Percentiles rank a stretch among this genome's conserved stretches.
Conservation (phyloP, 1,140 invertebrate genomes). For the Drosophila littoralis region DNA sequence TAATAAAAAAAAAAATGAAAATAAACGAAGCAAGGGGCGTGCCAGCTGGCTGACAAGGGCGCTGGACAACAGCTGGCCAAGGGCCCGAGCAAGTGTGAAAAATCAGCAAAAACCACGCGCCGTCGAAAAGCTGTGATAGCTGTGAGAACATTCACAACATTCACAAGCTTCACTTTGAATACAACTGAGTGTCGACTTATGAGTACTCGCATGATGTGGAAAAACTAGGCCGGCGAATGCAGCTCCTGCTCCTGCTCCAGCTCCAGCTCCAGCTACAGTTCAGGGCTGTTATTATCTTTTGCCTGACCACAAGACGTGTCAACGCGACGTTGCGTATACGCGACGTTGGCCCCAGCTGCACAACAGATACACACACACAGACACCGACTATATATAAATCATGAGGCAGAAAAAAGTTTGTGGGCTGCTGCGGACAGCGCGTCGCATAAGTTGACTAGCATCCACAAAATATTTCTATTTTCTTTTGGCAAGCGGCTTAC, state of each 20-base stretch:
- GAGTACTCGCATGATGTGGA: conserved; percentile 9
- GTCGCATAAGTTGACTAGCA: conserved; percentile 40
- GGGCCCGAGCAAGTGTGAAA: conserved; percentile 65
- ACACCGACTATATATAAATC: conserved; percentile 63
- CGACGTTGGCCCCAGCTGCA: conserved; percentile 30
- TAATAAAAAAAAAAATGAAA: conserved; percentile 60
- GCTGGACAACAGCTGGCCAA: conserved; percentile 51
- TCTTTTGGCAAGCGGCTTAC: conserved; percentile 61
- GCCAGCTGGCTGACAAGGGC: conserved; percentile 58
- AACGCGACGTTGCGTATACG: conserved; percentile 55
- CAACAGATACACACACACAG: conserved; percentile 16
- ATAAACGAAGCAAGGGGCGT: conserved; percentile 27
- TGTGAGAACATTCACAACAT: conserved; percentile 11
- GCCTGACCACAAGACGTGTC: conserved; percentile 75
- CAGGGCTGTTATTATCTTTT: conserved; percentile 68
- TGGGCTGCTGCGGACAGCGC: conserved; percentile 40
- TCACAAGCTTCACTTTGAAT: conserved; percentile 44
- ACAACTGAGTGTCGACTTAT: conserved; percentile 35
- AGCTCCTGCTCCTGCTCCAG: conserved; percentile 14
- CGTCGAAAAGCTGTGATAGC: conserved; percentile 30
- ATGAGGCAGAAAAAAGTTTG: conserved; percentile 46
- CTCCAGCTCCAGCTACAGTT: conserved; percentile 19
- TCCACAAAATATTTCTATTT: conserved; percentile 26
- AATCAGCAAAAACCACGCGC: conserved; percentile 57
- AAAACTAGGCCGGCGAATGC: conserved; percentile 35